A percentile compares a stretch with the other conserved stretches of the same genome.
These are phyloP conservation scores for Noctua comes DNA, from an alignment of 2,888 invertebrate genomes.

Conservation along the genomic window DNA sequence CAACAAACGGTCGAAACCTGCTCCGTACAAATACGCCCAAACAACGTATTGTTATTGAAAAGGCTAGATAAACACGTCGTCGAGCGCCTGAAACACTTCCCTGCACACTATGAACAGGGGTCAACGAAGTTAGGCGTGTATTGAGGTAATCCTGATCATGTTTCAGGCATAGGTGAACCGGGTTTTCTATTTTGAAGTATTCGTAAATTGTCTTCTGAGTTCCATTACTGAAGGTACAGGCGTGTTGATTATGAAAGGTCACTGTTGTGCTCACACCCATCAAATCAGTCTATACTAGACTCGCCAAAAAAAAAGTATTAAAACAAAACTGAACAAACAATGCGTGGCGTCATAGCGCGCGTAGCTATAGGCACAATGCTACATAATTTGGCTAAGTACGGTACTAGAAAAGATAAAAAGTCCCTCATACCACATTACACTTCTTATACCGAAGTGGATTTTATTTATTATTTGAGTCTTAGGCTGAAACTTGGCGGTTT, in stretches of 20 bases:
- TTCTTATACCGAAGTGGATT: constrained; percentile 29
- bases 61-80: constrained; percentile 21
- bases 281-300: not conserved
- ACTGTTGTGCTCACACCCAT: not conserved
- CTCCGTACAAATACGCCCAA: constrained; percentile 12
- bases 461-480: constrained; percentile 28
- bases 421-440: constrained; percentile 11
- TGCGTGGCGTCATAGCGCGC: not conserved
- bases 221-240: not conserved
- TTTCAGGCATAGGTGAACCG: constrained; percentile 6
- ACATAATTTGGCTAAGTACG: constrained; percentile 4
- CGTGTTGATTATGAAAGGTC: not conserved
- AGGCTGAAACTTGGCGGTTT: constrained; percentile 29
- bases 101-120: constrained; percentile 4
- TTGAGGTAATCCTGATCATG: constrained; percentile 17
- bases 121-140: constrained; percentile 21
- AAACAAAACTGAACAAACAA: not conserved
- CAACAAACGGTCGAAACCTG: not conserved
- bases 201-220: not conserved
- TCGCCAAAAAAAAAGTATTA: not conserved
- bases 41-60: constrained; percentile 20
- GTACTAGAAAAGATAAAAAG: constrained; percentile 33
- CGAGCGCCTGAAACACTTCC: constrained; percentile 3
- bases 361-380: not conserved
- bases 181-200: constrained; percentile 8